Evolutionary conservation across 2,113 vertebrate genomes (phyloP).

Genomic region (Reinhardtius hippoglossoides): DNA sequence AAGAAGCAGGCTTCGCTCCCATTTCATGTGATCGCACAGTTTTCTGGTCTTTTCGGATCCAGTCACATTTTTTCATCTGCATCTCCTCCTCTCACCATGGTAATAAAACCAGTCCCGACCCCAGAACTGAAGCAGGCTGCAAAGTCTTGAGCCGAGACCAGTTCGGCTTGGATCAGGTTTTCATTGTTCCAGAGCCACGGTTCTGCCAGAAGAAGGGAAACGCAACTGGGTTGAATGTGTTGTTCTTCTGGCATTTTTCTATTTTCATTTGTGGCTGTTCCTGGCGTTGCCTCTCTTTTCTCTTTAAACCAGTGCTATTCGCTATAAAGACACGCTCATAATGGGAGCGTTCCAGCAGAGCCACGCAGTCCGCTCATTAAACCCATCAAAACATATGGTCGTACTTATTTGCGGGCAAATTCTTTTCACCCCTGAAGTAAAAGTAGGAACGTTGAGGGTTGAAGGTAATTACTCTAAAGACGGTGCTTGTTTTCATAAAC

Average conservation of each 20-base stretch:
- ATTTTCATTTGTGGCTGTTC: conserved; percentile 43
- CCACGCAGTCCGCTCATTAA: conserved; percentile 54
- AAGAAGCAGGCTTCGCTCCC: background rate
- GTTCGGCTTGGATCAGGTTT: conserved; percentile 12
- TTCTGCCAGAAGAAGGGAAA: conserved; percentile 25
- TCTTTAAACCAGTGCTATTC: conserved; percentile 39
- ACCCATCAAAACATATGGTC: conserved; percentile 52
- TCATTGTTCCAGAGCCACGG: background rate
- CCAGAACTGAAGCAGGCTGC: conserved; percentile 10
- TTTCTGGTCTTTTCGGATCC: conserved; percentile 12
- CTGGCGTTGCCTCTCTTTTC: conserved; percentile 17
- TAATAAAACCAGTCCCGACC: conserved; percentile 29
- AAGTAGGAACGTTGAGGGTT: conserved; percentile 47
- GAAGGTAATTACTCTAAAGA: conserved; percentile 32
- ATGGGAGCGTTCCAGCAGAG: conserved; percentile 46
- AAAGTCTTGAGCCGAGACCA: conserved; percentile 28
- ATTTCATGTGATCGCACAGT: background rate
- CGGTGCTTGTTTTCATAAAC: conserved; percentile 19
- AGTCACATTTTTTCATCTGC: conserved; percentile 23
- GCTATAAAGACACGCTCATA: conserved; percentile 42
- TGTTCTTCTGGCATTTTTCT: conserved; percentile 31
- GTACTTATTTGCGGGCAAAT: conserved; percentile 39
- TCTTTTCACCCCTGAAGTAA: conserved; percentile 37
- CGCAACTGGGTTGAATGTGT: conserved; percentile 12
- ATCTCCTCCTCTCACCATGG: conserved; percentile 1